phyloP scores from a whole-genome alignment of 2,797 vertebrate genomes.

The Potorous gilbertii region DNA sequence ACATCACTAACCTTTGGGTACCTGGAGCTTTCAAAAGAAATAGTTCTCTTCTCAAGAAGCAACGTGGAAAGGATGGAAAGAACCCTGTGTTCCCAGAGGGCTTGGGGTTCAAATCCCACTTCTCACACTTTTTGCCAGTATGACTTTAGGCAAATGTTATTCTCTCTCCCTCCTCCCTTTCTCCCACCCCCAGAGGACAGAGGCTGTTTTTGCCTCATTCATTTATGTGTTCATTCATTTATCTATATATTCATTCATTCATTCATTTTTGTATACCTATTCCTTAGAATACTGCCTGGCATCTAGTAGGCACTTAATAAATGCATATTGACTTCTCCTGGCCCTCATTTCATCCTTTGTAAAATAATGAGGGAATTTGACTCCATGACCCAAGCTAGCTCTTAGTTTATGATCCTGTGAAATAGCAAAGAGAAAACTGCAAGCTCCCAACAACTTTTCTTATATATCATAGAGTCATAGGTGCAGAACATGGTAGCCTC shows the following conservation, averaged over 20 bases:
- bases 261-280: not conserved
- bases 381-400: not conserved
- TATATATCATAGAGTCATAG: not conserved
- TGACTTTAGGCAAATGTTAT: not conserved
- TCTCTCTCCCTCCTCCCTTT: not conserved
- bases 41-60: not conserved
- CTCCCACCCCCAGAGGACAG: not conserved
- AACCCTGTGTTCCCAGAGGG: not conserved
- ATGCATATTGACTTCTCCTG: not conserved
- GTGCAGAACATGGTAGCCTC: not conserved
- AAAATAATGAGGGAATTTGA: not conserved
- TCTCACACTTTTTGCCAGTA: not conserved
- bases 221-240: not conserved
- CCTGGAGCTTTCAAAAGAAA: conserved; percentile 48
- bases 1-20: conserved; percentile 74
- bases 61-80: not conserved
- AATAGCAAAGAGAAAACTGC: not conserved
- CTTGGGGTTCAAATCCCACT: not conserved
- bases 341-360: not conserved
- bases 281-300: not conserved
- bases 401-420: not conserved
- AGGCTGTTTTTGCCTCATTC: not conserved
- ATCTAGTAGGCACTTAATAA: not conserved
- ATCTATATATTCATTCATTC: not conserved
- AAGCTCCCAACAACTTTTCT: not conserved